phyloP scores from a whole-genome alignment of 2,888 invertebrate species.

The Abrostola tripartita region DNA sequence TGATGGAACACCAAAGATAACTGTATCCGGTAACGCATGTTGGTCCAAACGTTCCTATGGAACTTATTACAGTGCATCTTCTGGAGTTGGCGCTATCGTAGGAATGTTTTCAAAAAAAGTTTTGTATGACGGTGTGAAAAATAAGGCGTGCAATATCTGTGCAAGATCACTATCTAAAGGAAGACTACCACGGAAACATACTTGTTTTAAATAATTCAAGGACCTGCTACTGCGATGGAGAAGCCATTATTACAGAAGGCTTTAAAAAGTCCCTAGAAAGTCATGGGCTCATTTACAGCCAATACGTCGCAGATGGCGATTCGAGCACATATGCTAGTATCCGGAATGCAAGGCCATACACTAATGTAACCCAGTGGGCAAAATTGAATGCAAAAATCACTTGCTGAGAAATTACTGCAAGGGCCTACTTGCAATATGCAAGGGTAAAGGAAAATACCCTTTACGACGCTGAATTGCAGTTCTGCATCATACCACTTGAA shows the following conservation, averaged over 20 bases:
- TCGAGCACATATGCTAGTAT: conserved; percentile 2
- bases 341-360: background rate
- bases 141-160: background rate
- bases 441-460: too few relatives aligned
- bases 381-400: conserved; percentile 10
- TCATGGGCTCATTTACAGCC: background rate
- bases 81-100: conserved; percentile 4
- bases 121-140: background rate
- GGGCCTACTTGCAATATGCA: too few relatives aligned
- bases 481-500: conserved; percentile 18
- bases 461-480: conserved; percentile 20
- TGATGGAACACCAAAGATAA: conserved; percentile 8
- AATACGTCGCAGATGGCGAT: conserved; percentile 3
- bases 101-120: conserved; percentile 2
- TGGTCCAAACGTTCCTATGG: conserved; percentile 13
- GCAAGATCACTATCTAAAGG: background rate
- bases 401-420: conserved; percentile 13
- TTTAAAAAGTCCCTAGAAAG: background rate
- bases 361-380: background rate
- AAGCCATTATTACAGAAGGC: background rate
- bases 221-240: conserved; percentile 1
- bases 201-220: conserved; percentile 3
- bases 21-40: conserved; percentile 3
- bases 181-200: background rate
- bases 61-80: conserved; percentile 7